Evolutionary conservation across 2,888 invertebrate genomes (phyloP).

Genomic region (Watsonalla binaria): DNA sequence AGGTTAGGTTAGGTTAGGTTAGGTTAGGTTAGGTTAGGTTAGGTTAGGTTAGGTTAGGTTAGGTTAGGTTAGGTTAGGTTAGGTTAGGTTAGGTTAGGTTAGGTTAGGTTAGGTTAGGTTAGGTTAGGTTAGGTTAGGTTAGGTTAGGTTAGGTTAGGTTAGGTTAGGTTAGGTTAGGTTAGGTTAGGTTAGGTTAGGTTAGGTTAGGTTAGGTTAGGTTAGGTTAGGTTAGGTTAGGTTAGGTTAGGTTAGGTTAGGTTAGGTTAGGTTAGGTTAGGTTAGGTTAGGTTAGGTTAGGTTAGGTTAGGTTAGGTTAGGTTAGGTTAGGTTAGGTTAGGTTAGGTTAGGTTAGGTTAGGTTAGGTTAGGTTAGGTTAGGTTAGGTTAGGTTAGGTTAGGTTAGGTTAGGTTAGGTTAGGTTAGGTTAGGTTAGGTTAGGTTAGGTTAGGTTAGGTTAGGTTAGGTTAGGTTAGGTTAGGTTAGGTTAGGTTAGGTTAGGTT

Average conservation of each 20-base stretch:
- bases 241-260: conserved; percentile 7
- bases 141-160: conserved; percentile 17
- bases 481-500: too few species aligned
- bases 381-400: conserved; percentile 5
- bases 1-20: too few species aligned
- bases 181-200: conserved; percentile 10
- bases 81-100: conserved; percentile 13
- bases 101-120: conserved; percentile 10
- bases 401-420: too few species aligned
- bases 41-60: too few species aligned
- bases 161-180: conserved; percentile 16
- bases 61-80: too few species aligned
- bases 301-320: conserved; percentile 9
- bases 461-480: too few species aligned
- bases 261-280: conserved; percentile 1
- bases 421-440: too few species aligned
- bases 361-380: conserved; percentile 9
- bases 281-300: conserved; percentile 11
- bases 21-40: conserved; percentile 8
- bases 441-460: too few species aligned
- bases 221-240: conserved; percentile 4
- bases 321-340: conserved; percentile 7
- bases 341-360: conserved; percentile 7
- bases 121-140: conserved; percentile 14
- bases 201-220: conserved; percentile 11